phyloP scores from a whole-genome alignment of 2,888 invertebrate genomes.

The Pyrochroa serraticornis region DNA sequence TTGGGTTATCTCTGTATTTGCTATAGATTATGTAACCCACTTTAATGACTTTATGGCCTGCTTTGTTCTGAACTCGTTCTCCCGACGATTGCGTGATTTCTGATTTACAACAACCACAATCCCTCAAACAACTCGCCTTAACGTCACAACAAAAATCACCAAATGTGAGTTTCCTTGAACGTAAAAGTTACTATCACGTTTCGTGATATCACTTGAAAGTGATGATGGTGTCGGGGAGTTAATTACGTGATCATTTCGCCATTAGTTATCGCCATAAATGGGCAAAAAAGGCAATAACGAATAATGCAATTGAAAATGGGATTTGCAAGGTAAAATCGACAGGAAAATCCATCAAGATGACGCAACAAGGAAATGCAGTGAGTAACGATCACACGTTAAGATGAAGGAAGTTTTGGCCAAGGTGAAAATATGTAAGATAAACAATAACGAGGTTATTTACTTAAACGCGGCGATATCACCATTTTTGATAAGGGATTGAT shows the following conservation, averaged over 20 bases:
- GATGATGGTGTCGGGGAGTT: conserved; percentile 3
- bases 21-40: conserved; percentile 37
- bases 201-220: not conserved
- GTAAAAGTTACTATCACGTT: not conserved
- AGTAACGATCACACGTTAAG: conserved; percentile 40
- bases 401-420: conserved; percentile 45
- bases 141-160: too few species aligned
- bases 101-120: conserved; percentile 10
- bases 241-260: conserved; percentile 32
- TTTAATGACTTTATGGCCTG: conserved; percentile 23
- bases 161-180: too few species aligned
- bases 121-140: not conserved
- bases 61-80: conserved; percentile 22
- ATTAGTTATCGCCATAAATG: conserved; percentile 26
- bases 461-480: conserved; percentile 11
- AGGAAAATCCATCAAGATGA: conserved; percentile 43
- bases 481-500: conserved; percentile 16
- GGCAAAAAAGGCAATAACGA: conserved; percentile 18
- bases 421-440: conserved; percentile 44
- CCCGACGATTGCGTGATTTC: conserved; percentile 1
- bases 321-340: conserved; percentile 33
- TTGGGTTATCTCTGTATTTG: conserved; percentile 37
- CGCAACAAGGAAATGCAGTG: conserved; percentile 48
- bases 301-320: conserved; percentile 5
- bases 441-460: conserved; percentile 39